Evolutionary conservation across 2,797 vertebrate species (phyloP).

Genomic region (Silurus aristotelis): DNA sequence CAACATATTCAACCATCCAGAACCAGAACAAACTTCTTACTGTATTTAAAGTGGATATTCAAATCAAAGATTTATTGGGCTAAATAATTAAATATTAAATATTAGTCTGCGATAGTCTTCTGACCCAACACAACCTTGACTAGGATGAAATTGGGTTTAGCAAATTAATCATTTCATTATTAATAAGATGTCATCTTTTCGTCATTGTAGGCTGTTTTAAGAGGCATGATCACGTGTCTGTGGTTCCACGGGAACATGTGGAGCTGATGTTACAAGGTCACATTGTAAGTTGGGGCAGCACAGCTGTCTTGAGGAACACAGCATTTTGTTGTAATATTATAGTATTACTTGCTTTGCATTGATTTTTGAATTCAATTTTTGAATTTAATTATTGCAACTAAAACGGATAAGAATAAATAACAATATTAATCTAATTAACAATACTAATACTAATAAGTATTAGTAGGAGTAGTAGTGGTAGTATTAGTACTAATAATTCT

Average conservation of each 20-base stretch:
- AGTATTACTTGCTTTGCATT: neutral
- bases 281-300: neutral
- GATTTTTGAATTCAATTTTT: no score
- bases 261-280: slow-evolving; percentile 25
- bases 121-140: neutral
- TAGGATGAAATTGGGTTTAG: neutral
- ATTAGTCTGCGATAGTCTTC: neutral
- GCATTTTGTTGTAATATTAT: neutral
- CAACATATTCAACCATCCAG: slow-evolving; percentile 32
- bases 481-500: no score
- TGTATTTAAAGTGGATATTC: neutral
- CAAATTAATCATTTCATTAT: neutral
- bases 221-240: neutral
- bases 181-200: neutral
- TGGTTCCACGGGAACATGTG: neutral
- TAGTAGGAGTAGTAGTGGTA: no score
- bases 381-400: neutral
- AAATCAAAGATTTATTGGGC: neutral
- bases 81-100: neutral
- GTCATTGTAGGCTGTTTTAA: neutral
- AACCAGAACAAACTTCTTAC: slow-evolving; percentile 39
- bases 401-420: neutral
- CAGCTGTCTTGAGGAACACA: neutral
- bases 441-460: no score
- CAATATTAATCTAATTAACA: neutral